Evolutionary conservation across 2,113 vertebrate species (phyloP), one percentile per base, ranked within the genome.

Genomic region (Pao palembangensis): DNA sequence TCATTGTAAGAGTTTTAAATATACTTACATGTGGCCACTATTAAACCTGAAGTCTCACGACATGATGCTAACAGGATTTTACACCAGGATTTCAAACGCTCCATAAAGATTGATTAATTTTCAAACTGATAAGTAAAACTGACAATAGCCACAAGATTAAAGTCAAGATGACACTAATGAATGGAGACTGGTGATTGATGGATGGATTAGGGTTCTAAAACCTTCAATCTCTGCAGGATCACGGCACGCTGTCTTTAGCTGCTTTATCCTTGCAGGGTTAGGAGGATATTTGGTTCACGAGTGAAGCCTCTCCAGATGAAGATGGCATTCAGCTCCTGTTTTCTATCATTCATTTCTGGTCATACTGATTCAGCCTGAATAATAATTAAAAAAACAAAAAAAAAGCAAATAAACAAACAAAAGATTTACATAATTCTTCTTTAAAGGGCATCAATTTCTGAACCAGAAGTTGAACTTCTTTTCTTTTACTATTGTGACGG

Each of bases 141-240:
- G 80, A 81, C 81, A 73, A 66, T 79, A 76, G 69, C 71, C 78
- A 71, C 51, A 2, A 61, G 67, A 79, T 84, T 74, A 76, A 76
- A 75, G 71, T 48, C 43, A 15, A 13, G 76, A 57, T 80, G 83
- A 81, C 78, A 58, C 64, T 84, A 76, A 87, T 84, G 74, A 82
- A 84, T 80, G 78, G 57, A 59, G 78, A 57, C 71, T 19, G 57
- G 51, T 69, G 73, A 75, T 57, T 69, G 77, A 82, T 66, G 71
- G 76, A 83, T 77, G 76, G 70, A 81, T 79, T 73, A 73, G 64
- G 64, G 60, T 56, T 60, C 44, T 70, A 43, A 83, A 80, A 58
- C 64, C 78, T 76, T 85, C 83, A 71, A 75, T 81, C 69, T 2
- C 14, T 58, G 71, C 67, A 55, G 60, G 53, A 57, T 61, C 58